These are phyloP conservation scores for Dryoscopus gambensis DNA, from an alignment of 2,113 vertebrate species.

Conservation along the genomic window DNA sequence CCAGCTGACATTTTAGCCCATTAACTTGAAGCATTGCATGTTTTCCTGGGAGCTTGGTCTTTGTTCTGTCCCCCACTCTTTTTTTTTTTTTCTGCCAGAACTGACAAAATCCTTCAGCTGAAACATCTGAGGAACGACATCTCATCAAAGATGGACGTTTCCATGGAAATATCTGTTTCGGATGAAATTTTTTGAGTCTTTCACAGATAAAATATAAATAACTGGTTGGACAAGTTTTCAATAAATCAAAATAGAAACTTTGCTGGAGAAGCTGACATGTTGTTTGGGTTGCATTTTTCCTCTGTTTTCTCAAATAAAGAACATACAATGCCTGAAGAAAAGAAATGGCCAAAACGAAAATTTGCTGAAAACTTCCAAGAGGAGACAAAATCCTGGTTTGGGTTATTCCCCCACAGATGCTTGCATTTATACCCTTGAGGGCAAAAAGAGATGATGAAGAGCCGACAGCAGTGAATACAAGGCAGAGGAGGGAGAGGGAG, in stretches of 20 bases:
- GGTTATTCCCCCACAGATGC: not conserved
- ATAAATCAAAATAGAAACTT: constrained; percentile 60
- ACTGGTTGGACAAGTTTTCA: constrained; percentile 52
- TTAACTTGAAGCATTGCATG: constrained; percentile 41
- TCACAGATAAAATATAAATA: constrained; percentile 61
- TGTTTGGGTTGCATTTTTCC: constrained; percentile 46
- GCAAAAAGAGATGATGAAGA: not conserved
- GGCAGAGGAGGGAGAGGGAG: not conserved
- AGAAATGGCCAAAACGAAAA: not conserved
- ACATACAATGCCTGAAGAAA: not conserved
- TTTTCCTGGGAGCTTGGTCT: constrained; percentile 23
- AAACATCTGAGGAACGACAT: constrained; percentile 43
- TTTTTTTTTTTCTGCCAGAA: constrained; percentile 21
- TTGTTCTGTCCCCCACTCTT: not conserved
- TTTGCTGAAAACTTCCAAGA: not conserved
- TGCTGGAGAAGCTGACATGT: constrained; percentile 2
- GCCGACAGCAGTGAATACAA: not conserved
- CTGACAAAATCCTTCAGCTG: constrained; percentile 59
- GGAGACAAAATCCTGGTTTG: not conserved
- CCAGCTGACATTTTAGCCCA: constrained; percentile 50
- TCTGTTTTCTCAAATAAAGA: not conserved
- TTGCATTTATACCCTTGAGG: not conserved
- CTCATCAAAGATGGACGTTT: constrained; percentile 64
- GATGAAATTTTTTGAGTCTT: constrained; percentile 43
- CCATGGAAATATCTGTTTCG: constrained; percentile 55